These are phyloP conservation scores for Philaethria dido DNA, from an alignment of 2,888 invertebrate genomes.

Conservation along the genomic window DNA sequence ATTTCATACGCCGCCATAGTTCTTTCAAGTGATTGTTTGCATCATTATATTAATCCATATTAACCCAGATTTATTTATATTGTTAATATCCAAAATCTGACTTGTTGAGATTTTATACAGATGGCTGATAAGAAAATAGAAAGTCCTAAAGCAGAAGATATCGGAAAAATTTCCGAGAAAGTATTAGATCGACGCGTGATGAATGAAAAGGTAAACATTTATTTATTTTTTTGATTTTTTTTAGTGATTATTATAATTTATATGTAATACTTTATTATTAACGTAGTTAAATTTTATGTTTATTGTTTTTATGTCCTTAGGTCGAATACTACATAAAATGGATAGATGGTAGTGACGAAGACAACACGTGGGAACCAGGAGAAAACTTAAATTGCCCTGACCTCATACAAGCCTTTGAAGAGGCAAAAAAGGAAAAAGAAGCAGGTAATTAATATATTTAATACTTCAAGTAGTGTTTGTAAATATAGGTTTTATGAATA, in stretches of 20 bases:
- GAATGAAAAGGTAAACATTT: constrained; percentile 85
- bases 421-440: constrained; percentile 88
- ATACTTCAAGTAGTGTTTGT: background rate
- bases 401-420: constrained; percentile 93
- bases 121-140: constrained; percentile 79
- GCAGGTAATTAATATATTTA: constrained; percentile 60
- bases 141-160: constrained; percentile 85
- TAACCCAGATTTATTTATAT: background rate
- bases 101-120: constrained; percentile 28
- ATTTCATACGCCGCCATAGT: background rate
- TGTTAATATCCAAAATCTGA: background rate
- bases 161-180: constrained; percentile 95
- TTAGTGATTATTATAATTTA: background rate
- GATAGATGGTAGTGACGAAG: constrained; percentile 93
- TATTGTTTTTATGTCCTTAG: constrained; percentile 48
- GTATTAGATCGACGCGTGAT: constrained; percentile 92
- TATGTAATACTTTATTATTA: constrained; percentile 5
- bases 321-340: constrained; percentile 90
- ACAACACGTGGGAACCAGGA: constrained; percentile 98
- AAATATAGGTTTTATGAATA: background rate
- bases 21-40: background rate
- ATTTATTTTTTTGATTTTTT: background rate
- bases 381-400: constrained; percentile 97
- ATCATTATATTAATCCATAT: too few relatives aligned
- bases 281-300: background rate